Evolutionary conservation across 2,797 vertebrate genomes (phyloP).

Genomic region (Tokudaia tokunoshimensis): DNA sequence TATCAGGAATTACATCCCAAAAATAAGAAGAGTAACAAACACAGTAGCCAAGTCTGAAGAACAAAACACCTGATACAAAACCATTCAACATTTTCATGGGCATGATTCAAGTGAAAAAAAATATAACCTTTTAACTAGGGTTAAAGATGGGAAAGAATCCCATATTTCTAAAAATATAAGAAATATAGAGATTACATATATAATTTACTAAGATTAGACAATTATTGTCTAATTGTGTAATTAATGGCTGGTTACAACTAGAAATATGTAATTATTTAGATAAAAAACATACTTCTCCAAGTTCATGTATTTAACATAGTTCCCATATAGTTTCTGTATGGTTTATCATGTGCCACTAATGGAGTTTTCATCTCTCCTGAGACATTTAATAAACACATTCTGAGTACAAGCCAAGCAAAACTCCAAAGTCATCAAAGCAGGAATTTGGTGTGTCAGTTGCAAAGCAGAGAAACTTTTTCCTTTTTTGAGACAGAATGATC

Average conservation of each 20-base stretch:
- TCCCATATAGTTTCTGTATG: background rate
- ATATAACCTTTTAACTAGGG: slow-evolving; percentile 14
- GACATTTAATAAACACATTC: background rate
- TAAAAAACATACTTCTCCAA: background rate
- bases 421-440: background rate
- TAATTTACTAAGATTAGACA: background rate
- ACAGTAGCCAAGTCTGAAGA: background rate
- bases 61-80: slow-evolving; percentile 31
- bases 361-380: slow-evolving; percentile 7
- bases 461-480: background rate
- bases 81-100: background rate
- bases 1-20: background rate
- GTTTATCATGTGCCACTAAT: background rate
- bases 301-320: slow-evolving; percentile 10
- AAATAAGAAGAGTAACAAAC: background rate
- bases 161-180: slow-evolving; percentile 7
- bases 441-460: background rate
- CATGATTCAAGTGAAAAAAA: background rate
- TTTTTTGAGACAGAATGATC: background rate
- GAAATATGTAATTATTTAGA: background rate
- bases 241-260: background rate
- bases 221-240: background rate
- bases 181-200: background rate
- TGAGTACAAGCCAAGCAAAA: background rate
- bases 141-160: background rate